Conservation (phyloP, 2,888 invertebrate species). For the Oscheius myriophilus region DNA sequence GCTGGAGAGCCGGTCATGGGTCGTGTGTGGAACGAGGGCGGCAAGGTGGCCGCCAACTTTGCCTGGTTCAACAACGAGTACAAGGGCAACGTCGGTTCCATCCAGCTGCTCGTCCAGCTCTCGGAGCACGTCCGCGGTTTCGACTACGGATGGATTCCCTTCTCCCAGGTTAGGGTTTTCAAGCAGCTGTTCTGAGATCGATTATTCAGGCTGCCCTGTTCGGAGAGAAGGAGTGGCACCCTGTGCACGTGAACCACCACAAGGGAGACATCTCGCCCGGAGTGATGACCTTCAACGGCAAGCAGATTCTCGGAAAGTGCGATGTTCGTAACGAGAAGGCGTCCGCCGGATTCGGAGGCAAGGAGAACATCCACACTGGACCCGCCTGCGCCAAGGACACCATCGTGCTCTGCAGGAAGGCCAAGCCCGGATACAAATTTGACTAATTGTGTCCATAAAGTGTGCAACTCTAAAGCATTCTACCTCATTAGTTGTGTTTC, state of each 20-base stretch:
- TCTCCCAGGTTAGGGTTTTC: too few relatives aligned
- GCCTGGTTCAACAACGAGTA: constrained; percentile 64
- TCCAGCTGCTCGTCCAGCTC: constrained; percentile 54
- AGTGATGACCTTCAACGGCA: constrained; percentile 53
- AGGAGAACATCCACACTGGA: constrained; percentile 38
- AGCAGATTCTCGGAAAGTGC: constrained; percentile 47
- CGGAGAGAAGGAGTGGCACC: constrained; percentile 55
- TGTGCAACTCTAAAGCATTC: too few relatives aligned
- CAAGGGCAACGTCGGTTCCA: constrained; percentile 59
- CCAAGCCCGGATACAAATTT: constrained; percentile 34
- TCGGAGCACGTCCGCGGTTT: constrained; percentile 49
- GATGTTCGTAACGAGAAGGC: constrained; percentile 11
- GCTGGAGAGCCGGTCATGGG: constrained; percentile 66
- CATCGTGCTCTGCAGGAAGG: constrained; percentile 57
- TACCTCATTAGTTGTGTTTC: too few relatives aligned
- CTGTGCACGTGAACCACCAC: constrained; percentile 55
- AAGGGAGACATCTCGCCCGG: constrained; percentile 61
- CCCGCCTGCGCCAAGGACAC: constrained; percentile 47
- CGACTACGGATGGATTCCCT: constrained; percentile 59
- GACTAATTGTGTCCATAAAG: too few relatives aligned
- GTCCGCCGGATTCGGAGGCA: constrained; percentile 13
- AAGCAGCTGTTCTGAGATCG: too few relatives aligned
- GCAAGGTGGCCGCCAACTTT: constrained; percentile 66
- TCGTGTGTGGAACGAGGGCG: constrained; percentile 65
- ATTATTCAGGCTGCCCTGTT: constrained; percentile 52